Base-by-base conservation (phyloP, 2,113 vertebrate species). In the Coreoperca whiteheadi region DNA sequence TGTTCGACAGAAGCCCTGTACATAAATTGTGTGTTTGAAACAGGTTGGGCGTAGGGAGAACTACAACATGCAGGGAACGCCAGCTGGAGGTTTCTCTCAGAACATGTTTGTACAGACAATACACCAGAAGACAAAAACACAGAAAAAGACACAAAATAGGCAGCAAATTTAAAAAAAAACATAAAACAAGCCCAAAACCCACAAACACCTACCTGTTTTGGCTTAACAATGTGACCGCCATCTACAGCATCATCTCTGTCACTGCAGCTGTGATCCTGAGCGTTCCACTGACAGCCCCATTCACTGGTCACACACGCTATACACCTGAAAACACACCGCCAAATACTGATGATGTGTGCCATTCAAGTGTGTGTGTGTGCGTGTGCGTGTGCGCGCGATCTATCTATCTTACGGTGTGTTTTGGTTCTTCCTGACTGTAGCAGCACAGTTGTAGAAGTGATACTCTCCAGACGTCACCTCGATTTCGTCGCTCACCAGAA, bases 271-370 rank as follows among this genome's bases (percentile, higher is more conserved):
- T 97, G 96, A 53, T 93, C 93, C 34, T 75, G 84, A 81, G 95
- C 94, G 87, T 96, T 95, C 98, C 98, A 99, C 92, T 98, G 97
- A 84, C 98, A 99, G 66, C 96, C 94, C 98, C 98, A 99, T 68
- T 92, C 87, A 90, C 96, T 98, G 91, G 95, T 98, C 84, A 98
- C 95, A 86, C 98, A 99, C 8, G 97, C 96, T 65, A 96, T 96
- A 73, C 98, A 99, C 92, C 98, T 99, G 91, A 51, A 65, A 67
- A 79, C 75, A 87, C n/a, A 39, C 37, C 9, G 18, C 0, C 30
- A 57, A 20, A 21, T 4, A 18, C 41, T 18, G 6, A 32, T 14
- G 7, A 60, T 21, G n/a, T 4, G 23, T 16, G 43, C 1, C 8
- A 8, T 21, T 20, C 20, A 53, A 21, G 32, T n/a, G 50, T 66